Conservation (phyloP, 2,113 vertebrate species). For the Paramisgurnus dabryanus region DNA sequence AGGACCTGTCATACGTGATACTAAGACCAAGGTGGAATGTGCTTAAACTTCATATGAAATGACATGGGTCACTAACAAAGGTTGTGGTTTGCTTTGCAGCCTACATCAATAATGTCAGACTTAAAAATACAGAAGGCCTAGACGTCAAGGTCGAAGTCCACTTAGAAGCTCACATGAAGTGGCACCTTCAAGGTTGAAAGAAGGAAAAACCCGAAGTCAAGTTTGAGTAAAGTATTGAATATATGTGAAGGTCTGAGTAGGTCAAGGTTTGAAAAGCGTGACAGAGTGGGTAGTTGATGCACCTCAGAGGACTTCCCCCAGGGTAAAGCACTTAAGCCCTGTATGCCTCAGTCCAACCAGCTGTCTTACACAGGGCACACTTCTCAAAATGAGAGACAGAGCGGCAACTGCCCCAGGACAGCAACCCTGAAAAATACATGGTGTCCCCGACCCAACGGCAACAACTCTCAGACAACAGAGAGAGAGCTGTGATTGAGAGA, state of each 20-base stretch:
- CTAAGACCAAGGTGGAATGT: not conserved
- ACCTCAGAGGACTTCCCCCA: constrained; percentile 63
- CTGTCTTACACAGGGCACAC: constrained; percentile 68
- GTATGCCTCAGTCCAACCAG: constrained; percentile 79
- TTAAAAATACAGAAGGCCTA: not conserved
- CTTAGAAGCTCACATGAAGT: constrained; percentile 2
- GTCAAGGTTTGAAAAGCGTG: constrained; percentile 11
- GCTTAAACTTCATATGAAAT: constrained; percentile 20
- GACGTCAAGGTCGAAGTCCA: not conserved
- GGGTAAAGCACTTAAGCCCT: constrained; percentile 78
- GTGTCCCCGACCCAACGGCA: constrained; percentile 2
- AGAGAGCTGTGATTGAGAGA: not conserved
- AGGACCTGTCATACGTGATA: constrained; percentile 39
- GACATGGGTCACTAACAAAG: not conserved
- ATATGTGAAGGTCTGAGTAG: constrained; percentile 24
- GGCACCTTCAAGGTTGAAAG: not conserved
- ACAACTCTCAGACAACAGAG: not conserved
- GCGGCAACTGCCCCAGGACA: constrained; percentile 40
- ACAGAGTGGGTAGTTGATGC: constrained; percentile 19
- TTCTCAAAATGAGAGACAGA: constrained; percentile 65
- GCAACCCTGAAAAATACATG: constrained; percentile 51
- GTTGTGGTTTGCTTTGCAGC: not conserved
- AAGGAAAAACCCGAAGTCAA: not conserved
- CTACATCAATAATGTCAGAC: not conserved
- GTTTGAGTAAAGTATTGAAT: constrained; percentile 17